phyloP scores from a whole-genome alignment of 2,113 vertebrate species.

The Delphinus delphis region DNA sequence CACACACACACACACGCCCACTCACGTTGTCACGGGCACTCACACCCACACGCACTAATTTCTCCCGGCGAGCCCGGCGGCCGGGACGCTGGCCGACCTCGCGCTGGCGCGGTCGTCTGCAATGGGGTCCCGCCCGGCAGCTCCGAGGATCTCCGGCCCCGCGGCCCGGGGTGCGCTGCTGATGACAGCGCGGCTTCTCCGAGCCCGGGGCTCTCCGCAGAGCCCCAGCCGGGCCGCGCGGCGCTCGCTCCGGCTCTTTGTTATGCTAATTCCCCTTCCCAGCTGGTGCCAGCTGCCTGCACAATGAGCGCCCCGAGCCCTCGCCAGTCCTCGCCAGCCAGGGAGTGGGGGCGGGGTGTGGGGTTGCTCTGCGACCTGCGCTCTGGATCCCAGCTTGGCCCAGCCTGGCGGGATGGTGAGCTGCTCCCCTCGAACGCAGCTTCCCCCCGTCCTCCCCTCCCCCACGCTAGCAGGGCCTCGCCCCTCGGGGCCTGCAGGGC shows the following conservation, averaged over 20 bases:
- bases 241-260: slow-evolving; percentile 82
- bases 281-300: slow-evolving; percentile 83
- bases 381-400: slow-evolving; percentile 61
- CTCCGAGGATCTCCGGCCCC: not conserved
- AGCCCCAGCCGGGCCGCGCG: slow-evolving; percentile 74
- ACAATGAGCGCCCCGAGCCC: slow-evolving; percentile 76
- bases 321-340: slow-evolving; percentile 72
- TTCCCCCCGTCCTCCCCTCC: not conserved
- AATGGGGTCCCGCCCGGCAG: not conserved
- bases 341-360: slow-evolving; percentile 77
- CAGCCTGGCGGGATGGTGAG: not conserved
- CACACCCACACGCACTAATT: not conserved
- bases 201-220: slow-evolving; percentile 41
- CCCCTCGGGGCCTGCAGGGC: slow-evolving; percentile 35
- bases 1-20: not conserved
- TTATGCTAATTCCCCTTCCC: slow-evolving; percentile 86
- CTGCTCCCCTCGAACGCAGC: not conserved
- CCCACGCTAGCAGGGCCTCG: slow-evolving; percentile 2
- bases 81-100: not conserved
- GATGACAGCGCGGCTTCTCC: slow-evolving; percentile 66
- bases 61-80: not conserved
- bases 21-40: not conserved
- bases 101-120: not conserved
- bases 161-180: not conserved
- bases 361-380: slow-evolving; percentile 57